Evolutionary conservation across 2,888 invertebrate species (phyloP), one percentile per base, ranked within the genome.

Genomic region (Parelbella ahira): DNA sequence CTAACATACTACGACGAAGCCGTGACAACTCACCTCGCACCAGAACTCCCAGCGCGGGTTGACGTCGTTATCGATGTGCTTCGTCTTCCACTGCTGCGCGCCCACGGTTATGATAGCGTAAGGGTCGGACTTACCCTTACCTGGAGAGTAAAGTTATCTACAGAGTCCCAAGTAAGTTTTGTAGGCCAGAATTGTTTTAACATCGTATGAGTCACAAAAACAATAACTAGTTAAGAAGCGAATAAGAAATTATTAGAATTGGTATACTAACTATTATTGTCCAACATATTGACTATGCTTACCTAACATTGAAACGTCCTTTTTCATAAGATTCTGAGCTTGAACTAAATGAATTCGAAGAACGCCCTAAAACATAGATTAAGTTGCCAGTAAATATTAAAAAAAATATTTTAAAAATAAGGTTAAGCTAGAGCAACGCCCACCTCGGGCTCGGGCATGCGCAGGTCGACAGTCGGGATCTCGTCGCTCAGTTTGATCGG

Each of bases 1-100:
- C n/a, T n/a, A n/a, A n/a, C n/a, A n/a, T n/a, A n/a, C n/a, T n/a
- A n/a, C n/a, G n/a, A n/a, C n/a, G n/a, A n/a, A n/a, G n/a, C n/a
- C n/a, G n/a, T n/a, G n/a, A n/a, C n/a, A 34, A 21, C 79, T 67
- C 53, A 98, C 97, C 96, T 99, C 99, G 74, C 98, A 99, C 92
- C 96, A 97, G 80, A 90, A 97, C 80, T 99, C 97, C 98, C 99
- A 99, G 56, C 95, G 94, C 2, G 99, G 99, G 88, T 97, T 95
- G 13, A 99, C 91, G 51, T 94, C 94, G 75, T 97, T 97, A 71
- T 97, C 94, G 56, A 99, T 97, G 21, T 95, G 96, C 78, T 96
- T 94, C 0, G 99, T 99, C 75, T 94, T 93, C 87, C 95, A 97
- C 74, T 94, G 93, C 81, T 97, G 96, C 0, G 97, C 95, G 38